Evolutionary conservation across 2,797 vertebrate species (phyloP), one percentile per base, ranked within the genome.

Genomic region (Gephyroberyx darwinii): DNA sequence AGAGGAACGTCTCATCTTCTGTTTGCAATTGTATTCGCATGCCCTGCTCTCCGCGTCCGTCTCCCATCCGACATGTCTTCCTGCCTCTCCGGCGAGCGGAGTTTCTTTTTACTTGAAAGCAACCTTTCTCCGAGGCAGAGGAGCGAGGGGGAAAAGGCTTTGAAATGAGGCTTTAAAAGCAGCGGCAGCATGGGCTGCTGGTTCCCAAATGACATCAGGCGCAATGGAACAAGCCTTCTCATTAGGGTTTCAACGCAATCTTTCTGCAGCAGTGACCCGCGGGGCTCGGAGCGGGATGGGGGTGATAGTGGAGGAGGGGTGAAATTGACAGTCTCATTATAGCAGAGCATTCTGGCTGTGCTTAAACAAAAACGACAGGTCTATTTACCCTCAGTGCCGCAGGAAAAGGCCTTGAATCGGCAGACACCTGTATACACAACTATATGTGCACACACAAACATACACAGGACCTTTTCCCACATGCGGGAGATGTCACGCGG

Each of bases 261-360:
- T 33, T 41, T 73, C 75, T 68, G 50, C n/a, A n/a, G 69, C 60
- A 30, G 58, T 83, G 77, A 87, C 79, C 83, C 37, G 6, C 16
- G 74, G 70, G 75, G 64, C 64, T 77, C 26, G 1, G 45, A 67
- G 72, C 65, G 50, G 59, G 37, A 69, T 26, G 17, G n/a, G 51
- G 69, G 45, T 16, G 26, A 26, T 26, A 3, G 26, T 26, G 45
- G 12, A 16, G 45, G 4, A 61, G 78, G 35, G 12, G 39, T 68
- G 68, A 65, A 83, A 84, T 35, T 78, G 80, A 78, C 77, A 85
- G 73, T 60, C 70, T 82, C 78, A 89, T 88, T 86, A 88, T 17
- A 56, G 59, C 53, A 35, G 75, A 84, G 65, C 81, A 73, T 85
- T 69, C 72, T 57, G 70, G 77, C 58, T 77, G 75, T 58, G 70